Evolutionary conservation across 2,797 vertebrate species (phyloP), one percentile per base, ranked within the genome.

Genomic region (Enteromius unitaeniatus): DNA sequence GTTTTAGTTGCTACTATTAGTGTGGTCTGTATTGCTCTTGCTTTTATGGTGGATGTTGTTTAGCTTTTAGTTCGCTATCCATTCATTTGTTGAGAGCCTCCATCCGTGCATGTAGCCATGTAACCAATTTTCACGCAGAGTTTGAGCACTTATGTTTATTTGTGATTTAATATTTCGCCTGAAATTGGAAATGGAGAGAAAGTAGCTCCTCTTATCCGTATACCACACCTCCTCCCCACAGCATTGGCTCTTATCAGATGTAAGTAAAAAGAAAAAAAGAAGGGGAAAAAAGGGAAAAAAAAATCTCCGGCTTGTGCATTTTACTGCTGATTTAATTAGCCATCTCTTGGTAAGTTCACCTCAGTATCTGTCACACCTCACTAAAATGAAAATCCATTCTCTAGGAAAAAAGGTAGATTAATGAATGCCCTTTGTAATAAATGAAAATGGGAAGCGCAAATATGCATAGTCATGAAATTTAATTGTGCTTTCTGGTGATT

Each of bases 391-490:
- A 95, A 95, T 93, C 93, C 91, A 89, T 90, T 95, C 90, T 90
- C 91, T 90, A 91, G 53, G 84, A 84, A 76, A 85, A 73, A 83
- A 85, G 84, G 89, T 92, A 94, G 93, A 96, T 96, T 96, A 96
- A 95, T 96, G 88, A 91, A 89, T 95, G 94, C 91, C 92, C 93
- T 96, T 96, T 96, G 92, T 95, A 95, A 95, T 95, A 94, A 92
- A 94, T 92, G 93, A 81, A 95, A 96, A 95, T 94, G 93, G 92
- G 92, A 96, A 94, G 92, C 89, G 92, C 92, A 95, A 96, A 97
- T 96, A 95, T 96, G 95, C 94, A 89, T 90, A 92, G 93, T 96
- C 95, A 97, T 96, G 96, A 96, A 95, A 95, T 96, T 94, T 96
- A 96, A 96, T 95, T 96, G 94, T 95, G 93, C 92, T 94, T 91